Conservation (phyloP, 1,140 invertebrate species). For the Heliothis subflexa region DNA sequence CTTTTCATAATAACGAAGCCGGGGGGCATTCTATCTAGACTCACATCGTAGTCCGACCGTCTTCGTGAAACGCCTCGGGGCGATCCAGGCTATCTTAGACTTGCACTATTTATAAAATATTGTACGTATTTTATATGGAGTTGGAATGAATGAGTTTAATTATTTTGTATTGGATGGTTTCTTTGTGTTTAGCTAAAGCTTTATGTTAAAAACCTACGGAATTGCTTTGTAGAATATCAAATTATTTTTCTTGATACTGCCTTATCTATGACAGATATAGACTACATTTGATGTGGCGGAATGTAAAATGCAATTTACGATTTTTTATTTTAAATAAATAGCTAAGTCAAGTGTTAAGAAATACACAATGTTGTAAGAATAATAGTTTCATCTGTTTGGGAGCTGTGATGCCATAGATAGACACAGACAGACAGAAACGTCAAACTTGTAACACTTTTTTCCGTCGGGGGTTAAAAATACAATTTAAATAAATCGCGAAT, state of each 20-base stretch:
- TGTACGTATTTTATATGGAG: not conserved
- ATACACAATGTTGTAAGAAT: not conserved
- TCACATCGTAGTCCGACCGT: constrained; percentile 13
- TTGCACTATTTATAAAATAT: constrained; percentile 9
- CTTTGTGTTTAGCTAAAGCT: too few species aligned
- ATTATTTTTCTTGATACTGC: too few species aligned
- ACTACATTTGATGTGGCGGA: too few species aligned
- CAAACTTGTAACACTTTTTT: too few species aligned
- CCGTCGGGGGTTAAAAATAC: too few species aligned
- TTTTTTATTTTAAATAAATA: too few species aligned
- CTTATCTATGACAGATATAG: too few species aligned
- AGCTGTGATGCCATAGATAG: not conserved
- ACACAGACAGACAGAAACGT: too few species aligned
- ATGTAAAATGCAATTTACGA: too few species aligned
- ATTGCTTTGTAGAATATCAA: too few species aligned
- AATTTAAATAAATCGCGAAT: not conserved
- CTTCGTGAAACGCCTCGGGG: constrained; percentile 22
- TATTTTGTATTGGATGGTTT: not conserved
- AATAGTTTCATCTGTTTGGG: not conserved
- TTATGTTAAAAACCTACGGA: too few species aligned
- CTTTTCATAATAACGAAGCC: constrained; percentile 36
- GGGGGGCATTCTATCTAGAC: constrained; percentile 12
- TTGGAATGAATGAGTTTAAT: not conserved
- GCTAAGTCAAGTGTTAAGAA: too few species aligned
- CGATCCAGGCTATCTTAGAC: not conserved